phyloP scores from a whole-genome alignment of 1,140 invertebrate genomes.

The Drosophila ironensis region DNA sequence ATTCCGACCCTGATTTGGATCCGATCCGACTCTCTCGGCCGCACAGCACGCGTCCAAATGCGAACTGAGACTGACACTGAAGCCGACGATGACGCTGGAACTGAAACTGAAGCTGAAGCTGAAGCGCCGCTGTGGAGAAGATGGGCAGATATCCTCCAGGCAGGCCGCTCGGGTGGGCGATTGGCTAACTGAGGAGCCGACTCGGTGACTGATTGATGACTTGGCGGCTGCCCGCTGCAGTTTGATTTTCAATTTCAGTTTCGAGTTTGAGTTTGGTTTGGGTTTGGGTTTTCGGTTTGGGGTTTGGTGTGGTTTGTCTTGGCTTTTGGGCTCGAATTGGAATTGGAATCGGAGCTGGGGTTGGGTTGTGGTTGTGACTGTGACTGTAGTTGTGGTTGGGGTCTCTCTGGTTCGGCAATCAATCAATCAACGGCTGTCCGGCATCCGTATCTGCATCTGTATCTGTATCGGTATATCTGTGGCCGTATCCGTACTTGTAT shows the following conservation, averaged over 20 bases:
- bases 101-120: conserved; percentile 65
- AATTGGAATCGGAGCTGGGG: too few species aligned
- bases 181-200: conserved; percentile 35
- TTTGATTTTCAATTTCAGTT: conserved; percentile 58
- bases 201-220: conserved; percentile 56
- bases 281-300: conserved; percentile 1
- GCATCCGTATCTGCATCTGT: conserved; percentile 8
- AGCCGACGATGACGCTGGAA: conserved; percentile 22
- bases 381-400: too few species aligned
- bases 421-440: conserved; percentile 62
- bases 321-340: too few species aligned
- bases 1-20: conserved; percentile 8
- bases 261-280: conserved; percentile 46
- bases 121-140: conserved; percentile 60
- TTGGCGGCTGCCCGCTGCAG: conserved; percentile 34
- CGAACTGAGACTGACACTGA: conserved; percentile 62
- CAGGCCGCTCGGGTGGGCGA: conserved; percentile 49
- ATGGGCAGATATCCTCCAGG: conserved; percentile 65
- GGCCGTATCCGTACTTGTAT: conserved; percentile 27
- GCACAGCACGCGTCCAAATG: conserved; percentile 76
- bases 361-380: too few species aligned
- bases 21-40: conserved; percentile 45
- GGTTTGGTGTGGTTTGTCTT: too few species aligned
- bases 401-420: conserved; percentile 50
- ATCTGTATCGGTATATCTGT: neutral